Conservation (phyloP, 2,888 invertebrate species). For the Seira musarum region DNA sequence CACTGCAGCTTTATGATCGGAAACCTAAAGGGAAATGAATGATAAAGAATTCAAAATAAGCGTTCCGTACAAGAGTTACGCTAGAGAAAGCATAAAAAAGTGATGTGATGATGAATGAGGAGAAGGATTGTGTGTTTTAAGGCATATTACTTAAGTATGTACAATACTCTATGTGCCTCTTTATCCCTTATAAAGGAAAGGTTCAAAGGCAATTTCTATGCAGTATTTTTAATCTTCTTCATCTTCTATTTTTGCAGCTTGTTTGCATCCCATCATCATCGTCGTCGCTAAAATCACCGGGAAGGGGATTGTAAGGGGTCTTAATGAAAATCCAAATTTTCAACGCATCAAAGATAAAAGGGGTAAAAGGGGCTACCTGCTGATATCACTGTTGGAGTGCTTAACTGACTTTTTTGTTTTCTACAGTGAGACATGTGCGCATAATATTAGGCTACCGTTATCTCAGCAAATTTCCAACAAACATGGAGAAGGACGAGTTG, state of each 20-base stretch:
- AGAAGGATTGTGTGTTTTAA: too few species aligned
- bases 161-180: too few species aligned
- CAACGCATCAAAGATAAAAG: conserved; percentile 49
- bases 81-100: too few species aligned
- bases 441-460: background rate
- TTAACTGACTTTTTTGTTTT: background rate
- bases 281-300: background rate
- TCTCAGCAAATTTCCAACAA: background rate
- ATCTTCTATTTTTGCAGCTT: background rate
- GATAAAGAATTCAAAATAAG: too few species aligned
- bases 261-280: background rate
- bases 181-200: too few species aligned
- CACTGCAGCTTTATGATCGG: conserved; percentile 98
- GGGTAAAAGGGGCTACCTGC: conserved; percentile 25
- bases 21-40: conserved; percentile 86
- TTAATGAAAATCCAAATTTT: conserved; percentile 41
- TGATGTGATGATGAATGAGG: too few species aligned
- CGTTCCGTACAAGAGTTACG: too few species aligned
- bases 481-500: background rate
- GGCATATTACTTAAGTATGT: too few species aligned
- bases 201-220: too few species aligned
- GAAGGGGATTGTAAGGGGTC: background rate
- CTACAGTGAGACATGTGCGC: background rate
- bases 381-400: conserved; percentile 6
- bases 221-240: too few species aligned